Conservation (phyloP, 1,140 invertebrate genomes). For the Neuroterus valhalla region DNA sequence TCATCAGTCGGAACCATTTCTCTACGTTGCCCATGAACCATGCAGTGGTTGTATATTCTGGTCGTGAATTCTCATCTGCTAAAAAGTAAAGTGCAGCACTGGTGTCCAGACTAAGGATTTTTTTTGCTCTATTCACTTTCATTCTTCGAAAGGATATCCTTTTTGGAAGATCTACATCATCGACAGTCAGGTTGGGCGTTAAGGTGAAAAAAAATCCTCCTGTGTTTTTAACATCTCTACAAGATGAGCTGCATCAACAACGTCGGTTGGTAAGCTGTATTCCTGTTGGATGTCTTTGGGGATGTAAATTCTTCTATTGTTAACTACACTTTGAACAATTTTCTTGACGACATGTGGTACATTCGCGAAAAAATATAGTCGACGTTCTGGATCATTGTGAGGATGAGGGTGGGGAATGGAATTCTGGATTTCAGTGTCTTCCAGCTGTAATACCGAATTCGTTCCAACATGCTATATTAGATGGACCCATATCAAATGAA, state of each 20-base stretch:
- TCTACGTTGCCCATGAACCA: too few species aligned
- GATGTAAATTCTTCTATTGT: conserved; percentile 25
- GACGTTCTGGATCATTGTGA: background rate
- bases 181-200: conserved; percentile 18
- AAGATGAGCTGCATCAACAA: background rate
- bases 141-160: too few species aligned
- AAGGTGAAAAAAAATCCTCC: conserved; percentile 13
- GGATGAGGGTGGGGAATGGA: too few species aligned
- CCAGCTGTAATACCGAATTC: conserved; percentile 19
- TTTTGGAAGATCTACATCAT: background rate
- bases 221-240: conserved; percentile 2
- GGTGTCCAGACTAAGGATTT: too few species aligned
- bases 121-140: too few species aligned
- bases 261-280: conserved; percentile 1
- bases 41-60: too few species aligned
- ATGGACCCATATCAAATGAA: conserved; percentile 31
- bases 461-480: conserved; percentile 18
- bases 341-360: conserved; percentile 36
- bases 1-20: too few species aligned
- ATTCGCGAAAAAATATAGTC: conserved; percentile 35
- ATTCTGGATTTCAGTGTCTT: background rate
- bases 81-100: too few species aligned
- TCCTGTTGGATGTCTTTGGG: conserved; percentile 2
- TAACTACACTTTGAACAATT: conserved; percentile 23
- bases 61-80: too few species aligned